phyloP scores from a whole-genome alignment of 2,113 vertebrate genomes.

The Hippocampus mohnikei region DNA sequence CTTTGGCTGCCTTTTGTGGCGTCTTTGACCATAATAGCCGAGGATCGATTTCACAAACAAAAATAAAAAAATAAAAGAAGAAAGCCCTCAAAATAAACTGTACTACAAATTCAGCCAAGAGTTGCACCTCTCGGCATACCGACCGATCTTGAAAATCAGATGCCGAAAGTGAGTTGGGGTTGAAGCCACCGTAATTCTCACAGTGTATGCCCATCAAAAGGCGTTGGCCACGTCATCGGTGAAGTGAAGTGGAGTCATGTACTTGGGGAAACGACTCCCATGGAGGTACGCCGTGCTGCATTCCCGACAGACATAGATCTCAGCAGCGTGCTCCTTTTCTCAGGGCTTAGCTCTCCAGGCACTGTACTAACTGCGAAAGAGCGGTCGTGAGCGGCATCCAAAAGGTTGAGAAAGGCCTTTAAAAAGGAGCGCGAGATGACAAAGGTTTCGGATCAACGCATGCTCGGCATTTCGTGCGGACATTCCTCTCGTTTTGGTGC shows the following conservation, averaged over 20 bases:
- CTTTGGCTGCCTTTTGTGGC: too few relatives aligned
- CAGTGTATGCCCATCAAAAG: too few relatives aligned
- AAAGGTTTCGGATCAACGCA: slow-evolving; percentile 31
- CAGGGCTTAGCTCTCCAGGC: slow-evolving; percentile 27
- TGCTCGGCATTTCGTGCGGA: slow-evolving; percentile 52
- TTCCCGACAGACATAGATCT: slow-evolving; percentile 45
- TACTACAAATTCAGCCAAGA: too few relatives aligned
- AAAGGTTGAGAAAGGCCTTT: slow-evolving; percentile 21
- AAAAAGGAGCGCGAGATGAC: slow-evolving; percentile 8
- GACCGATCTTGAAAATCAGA: too few relatives aligned
- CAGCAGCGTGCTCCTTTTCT: slow-evolving; percentile 34
- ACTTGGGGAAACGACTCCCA: slow-evolving; percentile 48
- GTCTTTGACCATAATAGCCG: too few relatives aligned
- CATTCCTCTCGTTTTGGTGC: slow-evolving; percentile 32
- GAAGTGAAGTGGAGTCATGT: slow-evolving; percentile 53
- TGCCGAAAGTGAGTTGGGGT: too few relatives aligned
- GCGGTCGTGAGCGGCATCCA: slow-evolving; percentile 22
- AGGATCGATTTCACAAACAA: too few relatives aligned
- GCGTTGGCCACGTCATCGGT: too few relatives aligned
- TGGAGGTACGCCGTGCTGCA: slow-evolving; percentile 43
- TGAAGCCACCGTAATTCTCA: too few relatives aligned
- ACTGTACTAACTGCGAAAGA: slow-evolving; percentile 7
- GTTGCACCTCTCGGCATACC: too few relatives aligned
- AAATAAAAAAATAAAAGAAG: too few relatives aligned
- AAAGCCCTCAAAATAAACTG: too few relatives aligned